Conservation (phyloP, 2,113 vertebrate species). For the Tachycineta bicolor region DNA sequence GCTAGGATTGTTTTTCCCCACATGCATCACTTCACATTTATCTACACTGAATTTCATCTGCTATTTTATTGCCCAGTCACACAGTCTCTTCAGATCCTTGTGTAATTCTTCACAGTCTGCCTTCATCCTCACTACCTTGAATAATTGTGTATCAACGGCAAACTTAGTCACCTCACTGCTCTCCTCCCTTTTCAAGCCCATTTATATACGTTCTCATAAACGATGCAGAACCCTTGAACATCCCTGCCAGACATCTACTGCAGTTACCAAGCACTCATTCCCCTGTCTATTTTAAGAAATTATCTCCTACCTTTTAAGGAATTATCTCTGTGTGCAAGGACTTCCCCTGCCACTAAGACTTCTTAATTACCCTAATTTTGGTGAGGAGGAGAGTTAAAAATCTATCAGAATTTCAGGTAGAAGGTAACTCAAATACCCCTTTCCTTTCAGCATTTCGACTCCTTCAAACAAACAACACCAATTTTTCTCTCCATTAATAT, state of each 20-base stretch:
- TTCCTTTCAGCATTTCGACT: background rate
- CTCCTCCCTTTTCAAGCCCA: background rate
- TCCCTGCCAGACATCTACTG: background rate
- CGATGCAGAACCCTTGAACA: background rate
- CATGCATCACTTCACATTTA: constrained; percentile 63
- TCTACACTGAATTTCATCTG: constrained; percentile 65
- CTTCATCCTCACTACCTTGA: constrained; percentile 35
- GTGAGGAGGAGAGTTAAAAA: background rate
- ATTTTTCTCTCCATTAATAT: background rate
- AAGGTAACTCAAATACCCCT: background rate
- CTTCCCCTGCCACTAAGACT: background rate
- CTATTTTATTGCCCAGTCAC: constrained; percentile 62
- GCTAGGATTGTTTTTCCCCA: constrained; percentile 53
- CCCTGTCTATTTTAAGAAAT: background rate
- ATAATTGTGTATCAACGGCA: constrained; percentile 33
- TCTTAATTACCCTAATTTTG: background rate
- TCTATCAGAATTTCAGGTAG: background rate
- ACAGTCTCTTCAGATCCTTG: constrained; percentile 14
- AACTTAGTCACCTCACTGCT: constrained; percentile 20
- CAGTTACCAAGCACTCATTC: background rate
- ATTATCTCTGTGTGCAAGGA: background rate
- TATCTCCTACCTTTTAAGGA: background rate
- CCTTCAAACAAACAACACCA: background rate
- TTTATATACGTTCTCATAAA: background rate
- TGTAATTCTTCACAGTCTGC: constrained; percentile 52